Conservation (phyloP, 2,888 invertebrate species). For the Ernsta delagoae region DNA sequence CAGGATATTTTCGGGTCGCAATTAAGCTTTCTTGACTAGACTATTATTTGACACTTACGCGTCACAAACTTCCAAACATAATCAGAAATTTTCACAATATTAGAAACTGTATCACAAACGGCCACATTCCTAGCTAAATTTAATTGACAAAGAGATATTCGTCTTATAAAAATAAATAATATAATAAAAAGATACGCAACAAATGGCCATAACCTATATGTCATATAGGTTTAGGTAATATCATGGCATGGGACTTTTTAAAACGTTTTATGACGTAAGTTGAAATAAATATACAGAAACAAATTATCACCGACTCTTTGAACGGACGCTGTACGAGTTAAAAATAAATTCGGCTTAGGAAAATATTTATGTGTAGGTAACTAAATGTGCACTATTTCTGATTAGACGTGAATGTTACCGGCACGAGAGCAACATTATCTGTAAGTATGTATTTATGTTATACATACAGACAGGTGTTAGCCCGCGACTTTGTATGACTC, state of each 20-base stretch:
- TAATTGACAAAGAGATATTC: no score
- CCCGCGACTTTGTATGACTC: neutral
- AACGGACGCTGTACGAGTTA: slow-evolving; percentile 29
- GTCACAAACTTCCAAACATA: no score
- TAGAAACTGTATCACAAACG: no score
- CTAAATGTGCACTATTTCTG: slow-evolving; percentile 19
- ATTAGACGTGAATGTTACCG: slow-evolving; percentile 7
- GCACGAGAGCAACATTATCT: neutral
- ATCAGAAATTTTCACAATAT: no score
- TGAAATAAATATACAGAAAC: slow-evolving; percentile 38
- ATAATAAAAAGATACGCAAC: no score
- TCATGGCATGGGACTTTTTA: slow-evolving; percentile 22
- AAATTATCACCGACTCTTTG: slow-evolving; percentile 37
- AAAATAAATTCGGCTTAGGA: slow-evolving; percentile 28
- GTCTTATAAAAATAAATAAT: no score
- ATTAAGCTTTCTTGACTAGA: no score
- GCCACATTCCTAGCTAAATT: no score
- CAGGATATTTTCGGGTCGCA: no score
- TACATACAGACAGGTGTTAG: neutral
- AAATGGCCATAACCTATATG: no score
- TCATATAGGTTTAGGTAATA: no score
- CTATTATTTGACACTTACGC: no score
- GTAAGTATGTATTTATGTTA: slow-evolving; percentile 1
- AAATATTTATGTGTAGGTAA: slow-evolving; percentile 32
- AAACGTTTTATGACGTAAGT: slow-evolving; percentile 37